Percentiles rank a stretch among this genome's conserved stretches.
Evolutionary conservation across 2,113 vertebrate species (phyloP).

Genomic region (Uropsilus gracilis): DNA sequence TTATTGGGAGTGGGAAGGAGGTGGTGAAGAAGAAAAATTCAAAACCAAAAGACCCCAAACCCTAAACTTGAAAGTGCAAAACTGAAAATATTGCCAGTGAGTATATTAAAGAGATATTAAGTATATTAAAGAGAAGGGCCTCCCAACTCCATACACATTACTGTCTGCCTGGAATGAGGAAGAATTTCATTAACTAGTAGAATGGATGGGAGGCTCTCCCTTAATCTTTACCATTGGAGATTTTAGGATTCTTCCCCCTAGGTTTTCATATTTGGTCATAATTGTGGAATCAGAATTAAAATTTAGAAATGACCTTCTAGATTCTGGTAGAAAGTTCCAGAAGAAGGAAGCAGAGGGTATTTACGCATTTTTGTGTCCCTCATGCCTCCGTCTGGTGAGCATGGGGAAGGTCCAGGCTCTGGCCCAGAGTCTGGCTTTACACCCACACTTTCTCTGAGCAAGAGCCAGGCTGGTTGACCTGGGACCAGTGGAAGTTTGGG

Average conservation of each 20-base stretch:
- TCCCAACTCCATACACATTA: slow-evolving; percentile 54
- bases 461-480: not conserved
- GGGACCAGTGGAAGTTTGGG: slow-evolving; percentile 22
- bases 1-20: not conserved
- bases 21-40: slow-evolving; percentile 37
- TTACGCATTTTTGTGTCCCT: not conserved
- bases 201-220: slow-evolving; percentile 48
- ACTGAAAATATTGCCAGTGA: slow-evolving; percentile 62
- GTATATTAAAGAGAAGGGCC: slow-evolving; percentile 50
- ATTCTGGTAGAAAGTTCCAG: slow-evolving; percentile 55
- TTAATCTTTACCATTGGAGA: slow-evolving; percentile 40
- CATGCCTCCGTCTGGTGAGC: not conserved
- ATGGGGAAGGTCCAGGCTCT: not conserved
- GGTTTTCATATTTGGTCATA: slow-evolving; percentile 14
- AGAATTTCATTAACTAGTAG: slow-evolving; percentile 72
- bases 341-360: not conserved
- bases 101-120: too few species aligned
- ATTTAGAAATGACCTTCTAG: slow-evolving; percentile 5
- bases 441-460: not conserved
- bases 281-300: slow-evolving; percentile 16
- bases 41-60: slow-evolving; percentile 61
- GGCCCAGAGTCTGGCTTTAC: slow-evolving; percentile 9
- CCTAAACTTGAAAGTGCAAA: slow-evolving; percentile 51
- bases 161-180: slow-evolving; percentile 64
- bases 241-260: not conserved